These are phyloP conservation scores for Trichogramma dendrolimi DNA, from an alignment of 2,888 invertebrate species.

Conservation along the genomic window DNA sequence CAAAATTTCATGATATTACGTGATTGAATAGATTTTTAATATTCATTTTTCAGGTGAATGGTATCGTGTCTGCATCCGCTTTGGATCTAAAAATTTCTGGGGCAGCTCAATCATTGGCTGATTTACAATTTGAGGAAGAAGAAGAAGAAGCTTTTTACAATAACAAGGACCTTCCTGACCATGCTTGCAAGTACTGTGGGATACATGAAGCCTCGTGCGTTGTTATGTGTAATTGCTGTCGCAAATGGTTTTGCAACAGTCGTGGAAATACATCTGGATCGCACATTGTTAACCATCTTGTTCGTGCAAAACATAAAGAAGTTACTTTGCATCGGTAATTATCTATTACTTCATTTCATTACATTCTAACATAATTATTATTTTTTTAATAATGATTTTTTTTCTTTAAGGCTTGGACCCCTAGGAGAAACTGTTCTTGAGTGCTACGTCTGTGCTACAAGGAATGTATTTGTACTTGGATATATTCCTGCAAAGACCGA, in stretches of 20 bases:
- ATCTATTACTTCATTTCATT: neutral
- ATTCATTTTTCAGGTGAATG: conserved; percentile 61
- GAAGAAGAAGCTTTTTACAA: conserved; percentile 82
- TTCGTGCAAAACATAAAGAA: conserved; percentile 98
- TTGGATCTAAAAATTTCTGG: conserved; percentile 62
- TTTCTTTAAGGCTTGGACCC: conserved; percentile 75
- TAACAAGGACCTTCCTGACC: conserved; percentile 84
- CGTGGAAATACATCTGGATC: conserved; percentile 96
- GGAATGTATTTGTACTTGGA: conserved; percentile 96
- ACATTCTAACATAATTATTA: neutral
- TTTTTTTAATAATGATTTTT: conserved; percentile 6
- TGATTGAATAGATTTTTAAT: neutral
- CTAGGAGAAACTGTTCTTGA: conserved; percentile 96
- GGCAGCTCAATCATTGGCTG: conserved; percentile 73
- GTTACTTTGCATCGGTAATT: conserved; percentile 78
- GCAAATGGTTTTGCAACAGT: conserved; percentile 99
- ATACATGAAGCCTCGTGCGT: conserved; percentile 97
- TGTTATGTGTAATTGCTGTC: conserved; percentile 96
- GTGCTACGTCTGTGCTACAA: conserved; percentile 97
- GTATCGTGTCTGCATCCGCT: conserved; percentile 57
- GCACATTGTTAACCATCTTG: conserved; percentile 97
- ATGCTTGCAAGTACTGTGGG: conserved; percentile 99
- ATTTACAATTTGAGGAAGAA: conserved; percentile 92
- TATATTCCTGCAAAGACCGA: conserved; percentile 99
- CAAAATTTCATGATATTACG: neutral